Percentiles rank a stretch among this genome's conserved stretches.
phyloP scores from a whole-genome alignment of 2,113 vertebrate species.

The Aplodontia rufa region DNA sequence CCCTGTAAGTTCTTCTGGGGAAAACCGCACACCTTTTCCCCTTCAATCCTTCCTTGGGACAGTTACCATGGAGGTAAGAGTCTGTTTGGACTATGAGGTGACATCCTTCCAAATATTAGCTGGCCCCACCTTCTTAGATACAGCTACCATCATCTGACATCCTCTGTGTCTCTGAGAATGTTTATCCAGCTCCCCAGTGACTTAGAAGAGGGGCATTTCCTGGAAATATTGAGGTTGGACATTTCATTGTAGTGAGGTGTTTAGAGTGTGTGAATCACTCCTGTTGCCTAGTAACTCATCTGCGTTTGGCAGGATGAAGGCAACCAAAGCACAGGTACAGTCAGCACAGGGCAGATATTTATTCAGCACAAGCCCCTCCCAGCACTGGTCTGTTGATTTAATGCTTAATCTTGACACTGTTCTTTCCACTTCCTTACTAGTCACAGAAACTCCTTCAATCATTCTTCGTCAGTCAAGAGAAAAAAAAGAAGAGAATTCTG shows the following conservation, averaged over 20 bases:
- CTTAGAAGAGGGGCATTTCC: slow-evolving; percentile 57
- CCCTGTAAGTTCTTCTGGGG: not conserved
- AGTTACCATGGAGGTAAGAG: not conserved
- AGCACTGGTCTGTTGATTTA: not conserved
- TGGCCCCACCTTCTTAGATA: not conserved
- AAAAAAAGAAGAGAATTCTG: too few relatives aligned
- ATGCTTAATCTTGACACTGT: not conserved
- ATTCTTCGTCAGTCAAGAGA: not conserved
- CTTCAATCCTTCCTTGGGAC: not conserved
- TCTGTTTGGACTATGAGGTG: not conserved
- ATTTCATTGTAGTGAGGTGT: slow-evolving; percentile 30
- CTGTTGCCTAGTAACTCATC: slow-evolving; percentile 59
- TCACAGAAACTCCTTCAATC: not conserved
- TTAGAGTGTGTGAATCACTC: not conserved
- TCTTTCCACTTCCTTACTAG: not conserved
- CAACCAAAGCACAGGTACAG: slow-evolving; percentile 22
- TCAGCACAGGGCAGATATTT: not conserved
- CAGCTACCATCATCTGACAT: not conserved
- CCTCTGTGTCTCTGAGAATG: not conserved
- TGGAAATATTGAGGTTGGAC: slow-evolving; percentile 41
- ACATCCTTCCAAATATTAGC: not conserved
- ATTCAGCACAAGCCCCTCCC: not conserved
- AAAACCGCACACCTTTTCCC: not conserved
- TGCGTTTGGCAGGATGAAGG: slow-evolving; percentile 11
- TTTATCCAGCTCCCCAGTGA: not conserved